A percentile compares a stretch with the other conserved stretches of the same genome.
Evolutionary conservation across 1,140 invertebrate genomes (phyloP).

Genomic region (Diplogasteroides magnus): DNA sequence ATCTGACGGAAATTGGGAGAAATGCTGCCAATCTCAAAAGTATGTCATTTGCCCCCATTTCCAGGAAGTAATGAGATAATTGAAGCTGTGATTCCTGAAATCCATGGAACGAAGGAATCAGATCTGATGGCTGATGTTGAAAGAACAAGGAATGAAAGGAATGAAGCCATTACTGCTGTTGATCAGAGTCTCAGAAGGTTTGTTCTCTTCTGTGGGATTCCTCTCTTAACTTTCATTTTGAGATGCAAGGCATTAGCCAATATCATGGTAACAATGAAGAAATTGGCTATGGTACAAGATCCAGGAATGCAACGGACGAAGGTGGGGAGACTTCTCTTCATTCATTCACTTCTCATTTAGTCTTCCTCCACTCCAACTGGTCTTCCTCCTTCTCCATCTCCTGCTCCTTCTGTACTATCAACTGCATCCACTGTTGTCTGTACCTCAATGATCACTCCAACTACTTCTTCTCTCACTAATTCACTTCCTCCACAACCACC

Average conservation of each 20-base stretch:
- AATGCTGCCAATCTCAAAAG: constrained; percentile 43
- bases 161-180: neutral
- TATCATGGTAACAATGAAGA: constrained; percentile 54
- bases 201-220: neutral
- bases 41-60: neutral
- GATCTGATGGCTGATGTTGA: neutral
- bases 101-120: neutral
- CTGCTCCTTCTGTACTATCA: constrained; percentile 2
- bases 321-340: constrained; percentile 15
- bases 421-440: constrained; percentile 2
- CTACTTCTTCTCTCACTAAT: constrained; percentile 9
- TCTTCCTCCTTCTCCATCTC: constrained; percentile 8
- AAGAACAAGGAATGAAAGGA: neutral
- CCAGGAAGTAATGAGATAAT: neutral
- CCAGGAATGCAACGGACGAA: constrained; percentile 33
- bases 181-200: neutral
- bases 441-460: neutral
- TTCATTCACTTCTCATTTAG: neutral
- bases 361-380: constrained; percentile 6
- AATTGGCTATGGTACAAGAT: constrained; percentile 52
- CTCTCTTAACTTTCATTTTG: neutral
- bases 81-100: neutral
- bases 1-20: constrained; percentile 42
- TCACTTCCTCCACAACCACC: constrained; percentile 9
- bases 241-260: constrained; percentile 49